A percentile compares a stretch with the other conserved stretches of the same genome.
Conservation (phyloP, 2,888 invertebrate genomes). For the Tanypteryx hageni region DNA sequence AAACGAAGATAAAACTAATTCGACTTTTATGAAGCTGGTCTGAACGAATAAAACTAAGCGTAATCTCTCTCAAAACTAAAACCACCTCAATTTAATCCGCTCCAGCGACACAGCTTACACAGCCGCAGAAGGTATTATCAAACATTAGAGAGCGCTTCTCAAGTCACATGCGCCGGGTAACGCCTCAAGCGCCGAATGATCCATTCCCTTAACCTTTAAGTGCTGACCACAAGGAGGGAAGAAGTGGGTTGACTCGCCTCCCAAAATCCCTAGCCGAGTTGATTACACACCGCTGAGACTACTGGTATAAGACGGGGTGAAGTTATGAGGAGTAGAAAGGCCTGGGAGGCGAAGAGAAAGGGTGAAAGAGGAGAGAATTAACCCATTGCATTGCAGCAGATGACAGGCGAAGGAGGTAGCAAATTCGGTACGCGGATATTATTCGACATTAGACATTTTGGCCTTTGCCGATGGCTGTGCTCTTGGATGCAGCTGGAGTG, state of each 20-base stretch:
- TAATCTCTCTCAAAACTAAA: no score
- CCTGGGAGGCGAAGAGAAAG: not conserved
- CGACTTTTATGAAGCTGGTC: no score
- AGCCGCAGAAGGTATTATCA: not conserved
- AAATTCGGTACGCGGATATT: no score
- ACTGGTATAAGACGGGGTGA: not conserved
- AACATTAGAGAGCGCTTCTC: not conserved
- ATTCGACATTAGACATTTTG: no score
- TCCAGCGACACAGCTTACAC: no score
- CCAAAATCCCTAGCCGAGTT: not conserved
- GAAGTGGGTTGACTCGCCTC: not conserved
- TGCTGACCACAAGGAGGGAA: not conserved
- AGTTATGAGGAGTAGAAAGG: not conserved
- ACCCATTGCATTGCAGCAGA: not conserved
- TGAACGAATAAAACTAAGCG: no score
- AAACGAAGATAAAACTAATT: no score
- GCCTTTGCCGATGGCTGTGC: no score
- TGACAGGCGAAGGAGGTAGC: no score
- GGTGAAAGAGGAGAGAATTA: not conserved
- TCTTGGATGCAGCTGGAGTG: no score
- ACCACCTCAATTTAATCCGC: no score
- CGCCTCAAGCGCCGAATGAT: not conserved
- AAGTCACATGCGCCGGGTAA: not conserved
- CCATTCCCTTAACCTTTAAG: slow-evolving; percentile 8
- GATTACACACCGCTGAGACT: slow-evolving; percentile 37